These are phyloP conservation scores for Drosophila kohkoa DNA, from an alignment of 1,140 invertebrate genomes.

Conservation along the genomic window DNA sequence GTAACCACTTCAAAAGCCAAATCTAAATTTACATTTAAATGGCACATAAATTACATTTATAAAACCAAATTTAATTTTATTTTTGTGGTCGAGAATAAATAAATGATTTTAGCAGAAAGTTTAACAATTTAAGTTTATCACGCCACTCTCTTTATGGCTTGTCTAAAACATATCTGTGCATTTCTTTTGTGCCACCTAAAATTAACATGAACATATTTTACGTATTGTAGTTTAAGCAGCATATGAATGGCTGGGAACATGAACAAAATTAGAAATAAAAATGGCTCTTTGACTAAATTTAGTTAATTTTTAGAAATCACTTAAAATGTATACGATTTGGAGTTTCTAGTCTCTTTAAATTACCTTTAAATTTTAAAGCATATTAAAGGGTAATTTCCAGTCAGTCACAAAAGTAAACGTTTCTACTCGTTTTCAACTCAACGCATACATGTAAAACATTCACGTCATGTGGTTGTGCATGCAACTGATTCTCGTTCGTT, in stretches of 20 bases:
- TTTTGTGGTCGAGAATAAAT: too few species aligned
- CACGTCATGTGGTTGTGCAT: slow-evolving; percentile 40
- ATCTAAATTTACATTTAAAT: too few species aligned
- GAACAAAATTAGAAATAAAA: too few species aligned
- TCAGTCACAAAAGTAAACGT: not conserved
- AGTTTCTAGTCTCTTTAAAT: not conserved
- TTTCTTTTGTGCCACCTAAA: not conserved
- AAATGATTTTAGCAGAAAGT: not conserved
- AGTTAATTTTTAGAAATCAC: too few species aligned
- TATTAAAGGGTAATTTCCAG: slow-evolving; percentile 3
- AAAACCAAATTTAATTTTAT: too few species aligned
- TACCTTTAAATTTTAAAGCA: not conserved
- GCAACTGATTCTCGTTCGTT: slow-evolving; percentile 40
- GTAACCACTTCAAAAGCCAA: too few species aligned
- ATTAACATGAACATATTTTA: too few species aligned
- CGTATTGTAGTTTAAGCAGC: too few species aligned
- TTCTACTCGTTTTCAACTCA: slow-evolving; percentile 18
- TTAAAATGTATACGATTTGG: too few species aligned
- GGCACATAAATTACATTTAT: too few species aligned
- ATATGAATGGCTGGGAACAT: too few species aligned
- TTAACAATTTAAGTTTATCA: not conserved
- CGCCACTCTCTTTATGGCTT: not conserved
- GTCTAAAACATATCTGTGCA: not conserved
- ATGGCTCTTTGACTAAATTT: too few species aligned
- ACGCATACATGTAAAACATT: slow-evolving; percentile 17